Conservation (phyloP, 2,113 vertebrate species). For the Maccullochella peelii region DNA sequence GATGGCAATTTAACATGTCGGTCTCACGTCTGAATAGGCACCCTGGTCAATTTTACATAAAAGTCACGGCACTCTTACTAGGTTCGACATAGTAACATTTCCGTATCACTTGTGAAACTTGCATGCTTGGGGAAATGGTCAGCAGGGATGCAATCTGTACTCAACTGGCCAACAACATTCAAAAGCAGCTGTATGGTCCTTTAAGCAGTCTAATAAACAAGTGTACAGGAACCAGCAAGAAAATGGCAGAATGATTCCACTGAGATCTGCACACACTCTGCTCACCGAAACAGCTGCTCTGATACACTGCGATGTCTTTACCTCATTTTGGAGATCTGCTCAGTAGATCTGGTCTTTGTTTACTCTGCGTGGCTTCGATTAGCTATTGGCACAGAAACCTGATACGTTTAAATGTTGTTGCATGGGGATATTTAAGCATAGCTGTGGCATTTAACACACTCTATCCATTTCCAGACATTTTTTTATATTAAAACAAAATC, state of each 20-base stretch:
- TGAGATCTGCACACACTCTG: conserved; percentile 55
- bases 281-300: conserved; percentile 40
- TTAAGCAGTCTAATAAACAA: conserved; percentile 47
- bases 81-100: neutral
- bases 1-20: neutral
- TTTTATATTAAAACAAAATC: neutral
- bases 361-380: neutral
- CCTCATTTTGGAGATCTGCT: conserved; percentile 1
- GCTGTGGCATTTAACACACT: neutral
- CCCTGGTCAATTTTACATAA: neutral
- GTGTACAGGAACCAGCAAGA: conserved; percentile 29
- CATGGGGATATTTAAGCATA: neutral
- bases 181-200: conserved; percentile 34
- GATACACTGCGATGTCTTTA: neutral
- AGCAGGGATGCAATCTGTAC: conserved; percentile 23
- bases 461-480: neutral
- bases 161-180: conserved; percentile 38
- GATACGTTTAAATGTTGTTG: neutral
- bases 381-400: neutral
- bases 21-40: neutral
- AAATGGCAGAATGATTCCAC: conserved; percentile 48
- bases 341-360: neutral
- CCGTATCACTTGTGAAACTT: neutral
- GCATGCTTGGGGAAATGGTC: neutral
- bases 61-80: neutral